A percentile compares a stretch with the other conserved stretches of the same genome.
Conservation (phyloP, 64 coral and sea anemone species). For the Stylophora pistillata region DNA sequence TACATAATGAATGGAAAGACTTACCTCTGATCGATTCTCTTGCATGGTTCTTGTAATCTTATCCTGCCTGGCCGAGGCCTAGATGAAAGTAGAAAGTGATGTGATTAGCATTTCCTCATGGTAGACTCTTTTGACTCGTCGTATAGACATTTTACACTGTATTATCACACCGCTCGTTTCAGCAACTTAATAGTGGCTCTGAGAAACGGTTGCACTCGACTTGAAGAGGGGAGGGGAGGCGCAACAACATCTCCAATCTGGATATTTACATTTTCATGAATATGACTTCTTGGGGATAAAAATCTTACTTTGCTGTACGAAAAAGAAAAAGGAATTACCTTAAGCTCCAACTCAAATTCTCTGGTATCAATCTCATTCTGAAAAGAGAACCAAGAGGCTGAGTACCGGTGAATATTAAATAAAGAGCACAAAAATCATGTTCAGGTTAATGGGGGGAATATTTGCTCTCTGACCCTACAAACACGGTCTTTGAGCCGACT, state of each 20-base stretch:
- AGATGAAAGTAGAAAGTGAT: neutral
- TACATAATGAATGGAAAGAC: neutral
- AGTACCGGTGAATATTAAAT: neutral
- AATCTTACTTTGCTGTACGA: neutral
- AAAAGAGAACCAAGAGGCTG: neutral
- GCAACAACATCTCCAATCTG: too few species aligned
- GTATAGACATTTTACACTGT: too few species aligned
- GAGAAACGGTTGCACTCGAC: too few species aligned
- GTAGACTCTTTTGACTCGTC: neutral
- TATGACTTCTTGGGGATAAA: neutral
- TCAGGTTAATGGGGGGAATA: neutral
- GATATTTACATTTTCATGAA: too few species aligned
- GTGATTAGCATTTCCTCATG: neutral
- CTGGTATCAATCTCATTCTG: slow-evolving; percentile 95
- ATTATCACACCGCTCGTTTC: too few species aligned
- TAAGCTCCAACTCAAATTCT: slow-evolving; percentile 69
- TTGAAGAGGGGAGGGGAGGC: too few species aligned
- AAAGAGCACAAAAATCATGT: too few species aligned
- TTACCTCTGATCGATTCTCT: slow-evolving; percentile 36
- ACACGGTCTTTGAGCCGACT: too few species aligned
- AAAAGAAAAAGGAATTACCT: slow-evolving; percentile 37
- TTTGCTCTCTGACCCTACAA: too few species aligned
- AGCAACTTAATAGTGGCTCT: too few species aligned
- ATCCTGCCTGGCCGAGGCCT: slow-evolving; percentile 34
- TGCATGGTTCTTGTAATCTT: slow-evolving; percentile 31